phyloP scores from a whole-genome alignment of 1,140 invertebrate genomes.

The Zaprionus taronus region DNA sequence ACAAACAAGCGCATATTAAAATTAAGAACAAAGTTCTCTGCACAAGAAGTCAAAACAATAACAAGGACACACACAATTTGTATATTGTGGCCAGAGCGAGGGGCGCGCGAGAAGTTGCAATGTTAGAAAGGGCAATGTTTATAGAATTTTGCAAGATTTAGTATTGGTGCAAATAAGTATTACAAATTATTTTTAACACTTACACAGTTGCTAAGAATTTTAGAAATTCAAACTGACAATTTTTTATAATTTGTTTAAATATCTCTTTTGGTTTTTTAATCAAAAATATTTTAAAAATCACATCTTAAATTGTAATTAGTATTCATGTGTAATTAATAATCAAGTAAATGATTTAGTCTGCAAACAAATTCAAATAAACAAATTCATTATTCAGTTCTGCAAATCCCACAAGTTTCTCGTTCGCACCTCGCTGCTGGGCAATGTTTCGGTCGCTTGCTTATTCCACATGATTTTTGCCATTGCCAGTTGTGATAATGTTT shows the following conservation, averaged over 20 bases:
- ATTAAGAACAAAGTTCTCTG: slow-evolving; percentile 76
- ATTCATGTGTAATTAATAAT: no score
- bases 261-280: neutral
- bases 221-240: no score
- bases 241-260: no score
- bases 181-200: neutral
- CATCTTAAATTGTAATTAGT: no score
- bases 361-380: neutral
- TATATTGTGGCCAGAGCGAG: slow-evolving; percentile 44
- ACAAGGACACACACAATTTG: slow-evolving; percentile 70
- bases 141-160: neutral
- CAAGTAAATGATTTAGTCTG: neutral
- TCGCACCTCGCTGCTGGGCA: slow-evolving; percentile 47
- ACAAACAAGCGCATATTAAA: slow-evolving; percentile 53
- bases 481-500: slow-evolving; percentile 82
- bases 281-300: no score
- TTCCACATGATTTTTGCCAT: slow-evolving; percentile 80
- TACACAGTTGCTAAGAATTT: no score
- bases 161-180: neutral
- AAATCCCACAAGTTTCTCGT: slow-evolving; percentile 17
- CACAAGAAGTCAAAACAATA: slow-evolving; percentile 80
- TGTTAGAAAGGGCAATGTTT: no score
- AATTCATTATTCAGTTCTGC: neutral
- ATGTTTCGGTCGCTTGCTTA: slow-evolving; percentile 64
- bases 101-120: slow-evolving; percentile 5